Conservation (phyloP, 2,888 invertebrate species). For the Xestia xanthographa region DNA sequence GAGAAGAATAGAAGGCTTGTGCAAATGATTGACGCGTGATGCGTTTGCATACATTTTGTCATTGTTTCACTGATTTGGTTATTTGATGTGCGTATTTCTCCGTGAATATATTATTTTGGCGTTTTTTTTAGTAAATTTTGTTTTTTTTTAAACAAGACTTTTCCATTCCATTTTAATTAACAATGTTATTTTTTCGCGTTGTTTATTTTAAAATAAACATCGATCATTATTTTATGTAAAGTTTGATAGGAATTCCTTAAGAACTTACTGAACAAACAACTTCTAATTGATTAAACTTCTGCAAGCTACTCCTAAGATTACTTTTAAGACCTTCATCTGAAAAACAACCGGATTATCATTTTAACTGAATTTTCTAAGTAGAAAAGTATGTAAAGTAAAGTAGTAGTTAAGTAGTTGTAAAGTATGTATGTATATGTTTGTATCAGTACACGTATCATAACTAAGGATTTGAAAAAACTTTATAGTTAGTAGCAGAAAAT, state of each 20-base stretch:
- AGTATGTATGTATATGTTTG: too few relatives aligned
- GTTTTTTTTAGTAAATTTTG: neutral
- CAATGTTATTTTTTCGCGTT: neutral
- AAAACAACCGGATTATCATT: slow-evolving; percentile 26
- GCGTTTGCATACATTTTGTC: slow-evolving; percentile 15
- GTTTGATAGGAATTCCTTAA: slow-evolving; percentile 31
- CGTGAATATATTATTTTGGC: neutral
- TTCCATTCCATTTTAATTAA: neutral
- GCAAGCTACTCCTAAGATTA: slow-evolving; percentile 43
- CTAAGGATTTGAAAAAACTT: neutral
- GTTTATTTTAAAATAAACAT: slow-evolving; percentile 17
- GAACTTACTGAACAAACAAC: slow-evolving; percentile 34
- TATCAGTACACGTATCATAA: too few relatives aligned
- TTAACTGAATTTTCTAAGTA: neutral
- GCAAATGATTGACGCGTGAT: slow-evolving; percentile 34
- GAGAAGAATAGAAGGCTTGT: slow-evolving; percentile 23
- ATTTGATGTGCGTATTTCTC: neutral
- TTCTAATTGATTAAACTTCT: slow-evolving; percentile 54
- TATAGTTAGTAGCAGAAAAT: neutral
- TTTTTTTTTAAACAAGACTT: neutral
- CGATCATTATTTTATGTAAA: slow-evolving; percentile 15
- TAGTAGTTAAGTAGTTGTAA: too few relatives aligned
- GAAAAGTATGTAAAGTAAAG: too few relatives aligned
- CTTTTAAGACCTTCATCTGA: slow-evolving; percentile 41
- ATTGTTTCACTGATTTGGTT: slow-evolving; percentile 23